Conservation (phyloP, 1,140 invertebrate genomes). For the Batillaria attramentaria region DNA sequence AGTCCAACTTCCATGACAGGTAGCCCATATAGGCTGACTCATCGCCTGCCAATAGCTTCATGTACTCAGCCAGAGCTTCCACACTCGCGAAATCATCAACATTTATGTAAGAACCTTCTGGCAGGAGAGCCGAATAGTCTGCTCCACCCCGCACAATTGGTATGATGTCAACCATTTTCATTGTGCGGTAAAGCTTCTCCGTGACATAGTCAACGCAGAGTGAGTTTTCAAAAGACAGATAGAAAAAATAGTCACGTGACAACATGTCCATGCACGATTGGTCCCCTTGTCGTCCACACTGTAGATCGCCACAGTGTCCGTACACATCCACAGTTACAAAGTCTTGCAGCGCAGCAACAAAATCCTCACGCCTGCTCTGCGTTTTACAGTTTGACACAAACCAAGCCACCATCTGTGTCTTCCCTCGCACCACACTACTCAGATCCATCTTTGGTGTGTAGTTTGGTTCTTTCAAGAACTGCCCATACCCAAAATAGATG, state of each 20-base stretch:
- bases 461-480: no score
- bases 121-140: conserved; percentile 10
- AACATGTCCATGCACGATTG: background rate
- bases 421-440: conserved; percentile 1
- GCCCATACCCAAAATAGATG: conserved; percentile 44
- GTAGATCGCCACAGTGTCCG: conserved; percentile 3
- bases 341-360: background rate
- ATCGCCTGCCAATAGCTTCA: conserved; percentile 11
- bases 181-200: conserved; percentile 19
- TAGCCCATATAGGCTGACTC: conserved; percentile 4
- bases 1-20: conserved; percentile 58
- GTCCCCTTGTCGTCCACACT: background rate
- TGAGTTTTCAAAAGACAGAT: conserved; percentile 34
- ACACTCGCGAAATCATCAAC: conserved; percentile 8
- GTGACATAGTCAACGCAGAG: conserved; percentile 31
- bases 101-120: conserved; percentile 11
- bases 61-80: conserved; percentile 15
- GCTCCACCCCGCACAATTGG: conserved; percentile 31
- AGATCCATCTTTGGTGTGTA: no score
- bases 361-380: background rate
- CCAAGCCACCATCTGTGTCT: conserved; percentile 4
- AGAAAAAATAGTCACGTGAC: conserved; percentile 23
- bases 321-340: conserved; percentile 18
- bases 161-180: conserved; percentile 3
- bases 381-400: conserved; percentile 16